phyloP scores from a whole-genome alignment of 1,140 invertebrate genomes.

The Trissolcus basalis region DNA sequence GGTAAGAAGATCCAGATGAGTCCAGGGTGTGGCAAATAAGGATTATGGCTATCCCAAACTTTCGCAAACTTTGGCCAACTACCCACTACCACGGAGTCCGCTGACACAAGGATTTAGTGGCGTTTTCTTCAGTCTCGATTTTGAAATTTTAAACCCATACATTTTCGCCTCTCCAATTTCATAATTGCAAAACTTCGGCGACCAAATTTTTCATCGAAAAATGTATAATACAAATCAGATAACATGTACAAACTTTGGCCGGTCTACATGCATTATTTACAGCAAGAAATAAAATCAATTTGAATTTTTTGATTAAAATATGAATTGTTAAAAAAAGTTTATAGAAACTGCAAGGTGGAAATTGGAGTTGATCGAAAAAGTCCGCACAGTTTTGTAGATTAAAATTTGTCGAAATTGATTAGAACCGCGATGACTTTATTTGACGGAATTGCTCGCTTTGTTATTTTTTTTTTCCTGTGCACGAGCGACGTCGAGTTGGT shows the following conservation, averaged over 20 bases:
- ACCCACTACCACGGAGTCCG: constrained; percentile 60
- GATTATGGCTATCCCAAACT: constrained; percentile 67
- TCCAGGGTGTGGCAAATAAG: constrained; percentile 65
- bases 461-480: constrained; percentile 46
- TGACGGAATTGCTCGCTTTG: constrained; percentile 8
- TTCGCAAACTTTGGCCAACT: constrained; percentile 57
- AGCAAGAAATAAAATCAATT: too few relatives aligned
- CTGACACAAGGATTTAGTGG: constrained; percentile 21
- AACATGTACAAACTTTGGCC: too few relatives aligned
- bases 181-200: too few relatives aligned
- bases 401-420: constrained; percentile 48
- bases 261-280: too few relatives aligned
- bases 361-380: not conserved
- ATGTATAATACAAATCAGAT: not conserved
- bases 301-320: too few relatives aligned
- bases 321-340: not conserved
- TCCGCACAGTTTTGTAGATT: constrained; percentile 15
- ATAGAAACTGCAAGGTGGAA: not conserved
- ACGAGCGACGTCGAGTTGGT: constrained; percentile 55
- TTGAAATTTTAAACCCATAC: not conserved
- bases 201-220: not conserved
- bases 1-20: constrained; percentile 60
- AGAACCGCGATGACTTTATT: constrained; percentile 18
- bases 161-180: too few relatives aligned
- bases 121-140: constrained; percentile 1